These are phyloP conservation scores for Cryptocephalus primarius DNA, from an alignment of 2,888 invertebrate genomes.

Conservation along the genomic window DNA sequence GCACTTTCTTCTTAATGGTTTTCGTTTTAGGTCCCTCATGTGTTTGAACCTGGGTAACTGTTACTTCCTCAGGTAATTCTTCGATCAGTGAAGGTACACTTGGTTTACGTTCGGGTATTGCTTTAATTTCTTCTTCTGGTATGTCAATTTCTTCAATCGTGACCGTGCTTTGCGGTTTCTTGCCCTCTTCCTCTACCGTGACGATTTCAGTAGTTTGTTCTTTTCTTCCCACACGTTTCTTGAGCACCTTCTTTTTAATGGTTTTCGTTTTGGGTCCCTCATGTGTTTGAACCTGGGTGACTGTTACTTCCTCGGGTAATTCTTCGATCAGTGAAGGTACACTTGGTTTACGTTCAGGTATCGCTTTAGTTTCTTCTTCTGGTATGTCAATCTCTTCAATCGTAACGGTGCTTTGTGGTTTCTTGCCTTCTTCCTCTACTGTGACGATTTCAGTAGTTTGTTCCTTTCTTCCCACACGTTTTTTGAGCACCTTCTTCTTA, in stretches of 20 bases:
- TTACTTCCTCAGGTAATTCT: conserved; percentile 10
- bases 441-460: conserved; percentile 31
- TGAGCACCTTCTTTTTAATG: conserved; percentile 30
- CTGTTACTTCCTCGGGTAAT: conserved; percentile 18
- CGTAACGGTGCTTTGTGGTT: conserved; percentile 19
- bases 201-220: conserved; percentile 27
- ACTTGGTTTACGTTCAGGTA: conserved; percentile 11
- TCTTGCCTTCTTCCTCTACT: conserved; percentile 18
- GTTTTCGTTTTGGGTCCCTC: conserved; percentile 17
- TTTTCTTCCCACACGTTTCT: conserved; percentile 28
- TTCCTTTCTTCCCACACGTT: conserved; percentile 29
- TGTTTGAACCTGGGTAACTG: conserved; percentile 4
- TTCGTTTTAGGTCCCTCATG: conserved; percentile 17
- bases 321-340: conserved; percentile 12
- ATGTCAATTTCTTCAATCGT: conserved; percentile 23
- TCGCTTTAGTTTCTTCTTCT: conserved; percentile 23
- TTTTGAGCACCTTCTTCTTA: conserved; percentile 30
- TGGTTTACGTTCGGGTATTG: conserved; percentile 17
- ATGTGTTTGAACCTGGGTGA: conserved; percentile 8
- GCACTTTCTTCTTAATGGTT: conserved; percentile 24
- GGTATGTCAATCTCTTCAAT: conserved; percentile 23
- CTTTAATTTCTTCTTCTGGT: neutral
- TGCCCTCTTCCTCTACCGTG: conserved; percentile 24
- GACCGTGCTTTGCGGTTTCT: conserved; percentile 21
- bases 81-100: conserved; percentile 27